These are phyloP conservation scores for Ciconia nigra DNA, from an alignment of 2,797 vertebrate genomes.

Conservation along the genomic window DNA sequence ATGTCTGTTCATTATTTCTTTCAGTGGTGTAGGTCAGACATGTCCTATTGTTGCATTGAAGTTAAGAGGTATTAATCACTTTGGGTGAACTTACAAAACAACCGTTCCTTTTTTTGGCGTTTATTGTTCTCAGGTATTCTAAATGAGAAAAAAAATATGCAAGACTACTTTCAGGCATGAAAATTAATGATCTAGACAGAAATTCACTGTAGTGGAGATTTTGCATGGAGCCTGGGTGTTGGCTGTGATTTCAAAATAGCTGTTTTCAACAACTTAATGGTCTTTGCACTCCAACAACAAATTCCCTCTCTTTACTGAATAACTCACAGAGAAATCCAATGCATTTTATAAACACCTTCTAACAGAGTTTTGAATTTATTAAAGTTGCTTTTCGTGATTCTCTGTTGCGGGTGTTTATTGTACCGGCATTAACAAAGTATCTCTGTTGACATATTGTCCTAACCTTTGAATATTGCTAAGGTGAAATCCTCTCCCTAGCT, in stretches of 20 bases:
- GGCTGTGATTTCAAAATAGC: not conserved
- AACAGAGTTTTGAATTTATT: not conserved
- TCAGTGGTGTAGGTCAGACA: not conserved
- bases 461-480: not conserved
- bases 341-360: not conserved
- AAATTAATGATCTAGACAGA: not conserved
- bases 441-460: not conserved
- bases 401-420: not conserved
- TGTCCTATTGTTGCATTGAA: not conserved
- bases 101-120: not conserved
- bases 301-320: not conserved
- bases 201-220: not conserved
- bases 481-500: not conserved
- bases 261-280: not conserved
- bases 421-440: not conserved
- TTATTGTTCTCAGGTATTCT: conserved; percentile 11
- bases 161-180: not conserved
- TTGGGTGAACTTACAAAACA: not conserved
- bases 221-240: not conserved
- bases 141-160: conserved; percentile 14
- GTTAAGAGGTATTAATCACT: not conserved
- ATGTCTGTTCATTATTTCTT: not conserved
- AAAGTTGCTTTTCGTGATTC: not conserved
- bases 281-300: not conserved
- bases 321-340: not conserved